Base-by-base conservation (phyloP, 2,113 vertebrate species). In the Mastomys coucha region DNA sequence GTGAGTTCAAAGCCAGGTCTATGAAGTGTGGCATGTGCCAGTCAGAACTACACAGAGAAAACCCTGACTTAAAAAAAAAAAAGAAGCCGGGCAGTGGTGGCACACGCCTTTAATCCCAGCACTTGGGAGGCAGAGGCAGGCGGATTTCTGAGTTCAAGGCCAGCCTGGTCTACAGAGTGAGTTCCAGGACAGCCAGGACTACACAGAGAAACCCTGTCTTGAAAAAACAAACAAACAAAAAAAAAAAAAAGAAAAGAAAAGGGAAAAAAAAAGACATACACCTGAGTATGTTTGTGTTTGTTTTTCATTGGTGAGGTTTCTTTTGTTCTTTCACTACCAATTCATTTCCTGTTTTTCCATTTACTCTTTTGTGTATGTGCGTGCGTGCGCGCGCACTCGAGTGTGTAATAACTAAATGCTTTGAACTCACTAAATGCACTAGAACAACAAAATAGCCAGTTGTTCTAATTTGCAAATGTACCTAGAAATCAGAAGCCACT, bases 401-500 rank as follows among this genome's bases (percentile, higher is more conserved):
- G 58, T 65, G 63, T 65, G 26, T 28, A n/a, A n/a, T 19, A 39
- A 75, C 73, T 81, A 94, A 84, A 94, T 78, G 69, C 14, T 93
- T 91, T 16, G 16, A 81, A 96, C 67, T 88, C 14, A 89, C 56
- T 75, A 63, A 51, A 11, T 88, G 60, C 77, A 90, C 63, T 45
- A 45, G 45, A 45, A 45, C 45, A 45, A 94, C 10, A 87, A 36
- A 89, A 94, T 86, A 94, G n/a, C 12, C 13, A 88, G 92, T 22
- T 84, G 77, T n/a, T 49, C 4, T 91, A 80, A 95, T 77, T 75
- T 93, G 85, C 51, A 75, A 84, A 94, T 81, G n/a, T 65, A 76
- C 28, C 76, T 42, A 86, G 9, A 95, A 76, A 65, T 89, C 49
- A 94, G 49, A 92, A 92, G 72, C 33, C 53, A 56, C 28, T 82